Evolutionary conservation across 2,888 invertebrate genomes (phyloP), one percentile per base, ranked within the genome.

Genomic region (Tetropium fuscum): DNA sequence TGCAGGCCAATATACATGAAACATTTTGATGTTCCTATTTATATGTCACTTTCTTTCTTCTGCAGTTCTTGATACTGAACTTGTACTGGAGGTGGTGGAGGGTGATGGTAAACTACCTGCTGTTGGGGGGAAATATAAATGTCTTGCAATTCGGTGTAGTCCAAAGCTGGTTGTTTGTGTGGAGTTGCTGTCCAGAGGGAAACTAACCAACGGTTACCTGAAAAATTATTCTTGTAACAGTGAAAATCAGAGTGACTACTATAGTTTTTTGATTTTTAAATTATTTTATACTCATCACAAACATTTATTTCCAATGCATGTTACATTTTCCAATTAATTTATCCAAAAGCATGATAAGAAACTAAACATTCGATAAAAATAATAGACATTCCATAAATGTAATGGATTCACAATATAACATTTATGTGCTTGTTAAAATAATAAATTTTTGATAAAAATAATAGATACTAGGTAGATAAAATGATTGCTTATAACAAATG

Each of bases 141-240:
- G 10, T 69, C 84, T 71, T 90, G 87, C 0, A 94, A 81, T 78
- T 94, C 94, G 0, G 90, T 88, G 48, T 91, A 86, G 78, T 94
- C 94, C 2, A 94, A 80, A 0, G 95, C 89, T 2, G 93, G 91
- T 77, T 93, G 92, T 67, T 91, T 89, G 78, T 93, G 90, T 0
- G 94, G 94, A 3, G 93, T 90, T 27, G 91, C 86, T 1, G 93
- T 90, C 92, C 93, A 95, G 78, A 95, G 84, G 1, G 94, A 90
- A 11, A 92, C 88, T 59, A 94, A 83, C 92, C 92, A 94, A 74
- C 93, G 91, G 79, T 92, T 94, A 44, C 93, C 94, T 91, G 76
- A 20, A 78, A 41, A 53, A 15, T 19, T 25, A 6, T 18, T 27
- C 30, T 38, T 38, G 8, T 18, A 49, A 15, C 5, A 38, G 5